Evolutionary conservation across 1,140 invertebrate species (phyloP).

Genomic region (Episyrphus balteatus): DNA sequence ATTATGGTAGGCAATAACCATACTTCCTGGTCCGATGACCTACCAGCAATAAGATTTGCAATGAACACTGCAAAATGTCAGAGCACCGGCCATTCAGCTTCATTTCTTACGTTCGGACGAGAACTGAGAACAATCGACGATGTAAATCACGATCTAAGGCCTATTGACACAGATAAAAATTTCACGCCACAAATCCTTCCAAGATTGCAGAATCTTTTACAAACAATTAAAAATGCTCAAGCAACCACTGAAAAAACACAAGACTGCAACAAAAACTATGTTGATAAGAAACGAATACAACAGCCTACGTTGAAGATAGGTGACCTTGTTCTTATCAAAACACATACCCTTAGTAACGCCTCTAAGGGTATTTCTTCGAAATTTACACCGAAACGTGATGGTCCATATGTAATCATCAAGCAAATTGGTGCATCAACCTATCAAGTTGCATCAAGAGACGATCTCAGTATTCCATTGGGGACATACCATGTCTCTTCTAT

Average conservation of each 20-base stretch:
- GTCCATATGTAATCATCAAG: constrained; percentile 21
- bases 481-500: no score
- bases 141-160: constrained; percentile 16
- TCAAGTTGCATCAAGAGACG: constrained; percentile 9
- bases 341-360: constrained; percentile 19
- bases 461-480: constrained; percentile 3
- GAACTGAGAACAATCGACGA: constrained; percentile 16
- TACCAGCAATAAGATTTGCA: constrained; percentile 33
- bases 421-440: constrained; percentile 14
- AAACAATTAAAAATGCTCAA: constrained; percentile 10
- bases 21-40: constrained; percentile 21
- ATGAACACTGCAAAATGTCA: constrained; percentile 34
- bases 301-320: constrained; percentile 11
- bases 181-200: constrained; percentile 18
- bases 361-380: constrained; percentile 20
- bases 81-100: constrained; percentile 34
- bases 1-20: constrained; percentile 28
- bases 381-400: constrained; percentile 26
- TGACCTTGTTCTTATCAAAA: constrained; percentile 22
- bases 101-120: constrained; percentile 31
- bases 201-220: constrained; percentile 8
- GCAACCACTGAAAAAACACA: neutral
- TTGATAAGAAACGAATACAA: constrained; percentile 9
- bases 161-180: constrained; percentile 16
- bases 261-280: constrained; percentile 3